Percentiles rank a stretch among this genome's conserved stretches.
These are phyloP conservation scores for Hormaphis cornu DNA, from an alignment of 1,140 invertebrate genomes.

Conservation along the genomic window DNA sequence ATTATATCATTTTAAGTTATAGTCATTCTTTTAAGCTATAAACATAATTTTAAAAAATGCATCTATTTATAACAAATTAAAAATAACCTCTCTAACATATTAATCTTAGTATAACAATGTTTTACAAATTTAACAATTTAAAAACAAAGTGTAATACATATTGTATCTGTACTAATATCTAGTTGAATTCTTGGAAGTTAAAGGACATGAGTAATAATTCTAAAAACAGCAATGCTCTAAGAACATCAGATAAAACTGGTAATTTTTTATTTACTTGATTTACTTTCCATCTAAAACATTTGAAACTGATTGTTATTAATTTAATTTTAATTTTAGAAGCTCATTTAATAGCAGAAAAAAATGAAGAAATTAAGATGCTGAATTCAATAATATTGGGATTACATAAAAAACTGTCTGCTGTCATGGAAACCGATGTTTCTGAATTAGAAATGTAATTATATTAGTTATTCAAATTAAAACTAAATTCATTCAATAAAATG, in stretches of 20 bases:
- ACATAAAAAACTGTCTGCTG: constrained; percentile 24
- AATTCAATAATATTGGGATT: constrained; percentile 20
- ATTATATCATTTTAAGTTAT: too few relatives aligned
- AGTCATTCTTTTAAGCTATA: too few relatives aligned
- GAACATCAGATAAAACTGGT: constrained; percentile 4
- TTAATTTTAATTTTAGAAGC: background rate
- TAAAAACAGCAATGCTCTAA: background rate
- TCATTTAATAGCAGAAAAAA: constrained; percentile 10
- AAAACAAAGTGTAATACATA: background rate
- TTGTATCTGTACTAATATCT: background rate
- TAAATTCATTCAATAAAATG: too few relatives aligned
- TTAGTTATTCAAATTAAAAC: background rate
- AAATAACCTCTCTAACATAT: too few relatives aligned
- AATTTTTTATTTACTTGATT: background rate
- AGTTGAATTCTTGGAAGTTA: constrained; percentile 18
- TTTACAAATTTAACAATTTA: too few relatives aligned
- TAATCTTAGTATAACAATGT: too few relatives aligned
- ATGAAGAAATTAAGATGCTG: constrained; percentile 19
- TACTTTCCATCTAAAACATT: too few relatives aligned
- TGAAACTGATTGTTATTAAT: background rate
- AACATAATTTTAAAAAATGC: too few relatives aligned
- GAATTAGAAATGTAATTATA: constrained; percentile 15
- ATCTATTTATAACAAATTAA: too few relatives aligned
- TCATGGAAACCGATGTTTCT: constrained; percentile 25
- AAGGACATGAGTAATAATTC: background rate